A percentile compares a stretch with the other conserved stretches of the same genome.
phyloP scores from a whole-genome alignment of 2,113 vertebrate species.

The Pyrgilauda ruficollis region DNA sequence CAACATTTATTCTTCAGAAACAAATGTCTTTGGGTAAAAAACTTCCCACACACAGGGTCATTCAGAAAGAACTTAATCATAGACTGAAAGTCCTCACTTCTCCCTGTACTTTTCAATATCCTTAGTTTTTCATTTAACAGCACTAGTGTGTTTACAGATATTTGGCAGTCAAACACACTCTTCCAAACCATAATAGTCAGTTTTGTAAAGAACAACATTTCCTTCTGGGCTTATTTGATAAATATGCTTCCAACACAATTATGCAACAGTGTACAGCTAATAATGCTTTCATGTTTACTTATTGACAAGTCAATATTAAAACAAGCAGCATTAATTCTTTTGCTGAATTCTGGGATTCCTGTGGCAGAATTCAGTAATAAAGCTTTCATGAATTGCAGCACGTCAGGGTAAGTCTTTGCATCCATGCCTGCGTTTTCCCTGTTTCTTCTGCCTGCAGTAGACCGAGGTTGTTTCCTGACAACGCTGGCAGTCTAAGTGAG shows the following conservation, averaged over 20 bases:
- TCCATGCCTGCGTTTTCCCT: fast-evolving
- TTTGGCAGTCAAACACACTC: background rate
- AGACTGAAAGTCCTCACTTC: background rate
- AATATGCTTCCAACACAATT: background rate
- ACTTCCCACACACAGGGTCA: background rate
- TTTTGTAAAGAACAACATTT: background rate
- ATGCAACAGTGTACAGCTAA: background rate
- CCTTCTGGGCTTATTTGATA: background rate
- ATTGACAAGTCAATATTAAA: background rate
- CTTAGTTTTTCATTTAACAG: background rate
- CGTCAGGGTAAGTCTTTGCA: background rate
- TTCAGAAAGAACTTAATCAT: background rate
- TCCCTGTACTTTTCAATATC: background rate
- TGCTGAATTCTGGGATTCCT: background rate
- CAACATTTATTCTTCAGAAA: background rate
- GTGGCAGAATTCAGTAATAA: background rate
- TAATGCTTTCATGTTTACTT: background rate
- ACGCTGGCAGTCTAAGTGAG: background rate
- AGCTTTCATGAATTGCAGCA: background rate
- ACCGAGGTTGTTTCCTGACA: background rate
- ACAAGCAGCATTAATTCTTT: background rate
- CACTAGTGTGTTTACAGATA: background rate
- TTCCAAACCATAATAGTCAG: background rate
- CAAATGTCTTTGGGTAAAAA: background rate
- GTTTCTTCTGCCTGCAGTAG: background rate